phyloP scores from a whole-genome alignment of 2,113 vertebrate genomes.

The Vicugna pacos region DNA sequence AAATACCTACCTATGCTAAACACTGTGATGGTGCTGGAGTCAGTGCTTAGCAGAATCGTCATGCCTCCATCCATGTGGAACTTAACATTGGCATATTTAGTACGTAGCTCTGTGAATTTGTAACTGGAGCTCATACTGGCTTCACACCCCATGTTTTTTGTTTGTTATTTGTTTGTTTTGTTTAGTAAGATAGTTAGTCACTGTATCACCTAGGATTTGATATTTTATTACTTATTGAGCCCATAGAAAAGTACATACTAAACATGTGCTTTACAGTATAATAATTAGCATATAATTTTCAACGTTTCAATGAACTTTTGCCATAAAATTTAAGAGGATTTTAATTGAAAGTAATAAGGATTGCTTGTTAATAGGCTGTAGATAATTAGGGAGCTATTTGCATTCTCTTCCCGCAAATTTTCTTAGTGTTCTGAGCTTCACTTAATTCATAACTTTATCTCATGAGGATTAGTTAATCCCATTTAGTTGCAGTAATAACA shows the following conservation, averaged over 20 bases:
- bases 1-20: background rate
- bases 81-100: background rate
- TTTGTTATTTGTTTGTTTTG: background rate
- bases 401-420: slow-evolving; percentile 92
- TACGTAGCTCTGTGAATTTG: background rate
- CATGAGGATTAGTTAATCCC: slow-evolving; percentile 89
- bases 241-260: slow-evolving; percentile 82
- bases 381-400: slow-evolving; percentile 95
- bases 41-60: background rate
- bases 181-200: slow-evolving; percentile 64
- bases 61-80: too few species aligned
- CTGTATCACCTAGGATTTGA: slow-evolving; percentile 67
- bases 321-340: slow-evolving; percentile 93
- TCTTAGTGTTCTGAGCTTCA: slow-evolving; percentile 87
- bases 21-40: background rate
- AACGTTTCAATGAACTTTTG: slow-evolving; percentile 91
- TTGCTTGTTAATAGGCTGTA: slow-evolving; percentile 91
- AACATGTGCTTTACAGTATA: slow-evolving; percentile 85
- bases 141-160: background rate
- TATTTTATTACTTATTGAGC: slow-evolving; percentile 86
- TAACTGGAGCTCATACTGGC: background rate
- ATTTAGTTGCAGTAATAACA: slow-evolving; percentile 87
- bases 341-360: slow-evolving; percentile 97
- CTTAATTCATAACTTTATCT: slow-evolving; percentile 89
- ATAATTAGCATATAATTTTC: slow-evolving; percentile 93